phyloP scores from a whole-genome alignment of 2,113 vertebrate genomes.

The Thymallus thymallus region DNA sequence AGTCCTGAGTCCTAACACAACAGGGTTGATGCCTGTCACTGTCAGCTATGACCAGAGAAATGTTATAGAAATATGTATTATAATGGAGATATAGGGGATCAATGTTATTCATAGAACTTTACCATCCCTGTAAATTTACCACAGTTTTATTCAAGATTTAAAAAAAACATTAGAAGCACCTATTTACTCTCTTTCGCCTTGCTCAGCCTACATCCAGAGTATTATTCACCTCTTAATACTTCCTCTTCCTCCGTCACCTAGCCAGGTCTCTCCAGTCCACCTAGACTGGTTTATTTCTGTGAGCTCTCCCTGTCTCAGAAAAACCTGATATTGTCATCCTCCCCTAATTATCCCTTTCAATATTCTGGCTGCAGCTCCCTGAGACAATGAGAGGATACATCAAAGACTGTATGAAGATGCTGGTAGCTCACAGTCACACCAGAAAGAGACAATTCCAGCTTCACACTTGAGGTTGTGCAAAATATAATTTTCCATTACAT shows the following conservation, averaged over 20 bases:
- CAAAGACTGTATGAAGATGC: conserved; percentile 47
- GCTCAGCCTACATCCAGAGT: background rate
- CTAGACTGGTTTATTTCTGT: conserved; percentile 62
- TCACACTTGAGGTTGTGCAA: conserved; percentile 23
- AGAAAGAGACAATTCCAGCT: conserved; percentile 27
- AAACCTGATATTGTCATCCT: conserved; percentile 33
- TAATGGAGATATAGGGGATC: background rate
- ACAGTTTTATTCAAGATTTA: background rate
- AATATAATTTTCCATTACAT: conserved; percentile 30
- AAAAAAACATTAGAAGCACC: background rate
- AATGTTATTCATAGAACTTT: background rate
- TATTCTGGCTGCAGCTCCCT: conserved; percentile 61
- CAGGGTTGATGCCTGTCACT: background rate
- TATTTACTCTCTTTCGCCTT: background rate
- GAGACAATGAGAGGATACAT: conserved; percentile 60
- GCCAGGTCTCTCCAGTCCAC: conserved; percentile 28
- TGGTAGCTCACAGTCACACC: conserved; percentile 49
- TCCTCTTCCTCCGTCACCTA: background rate
- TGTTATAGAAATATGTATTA: background rate
- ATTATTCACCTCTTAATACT: background rate
- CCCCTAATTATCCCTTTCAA: conserved; percentile 62
- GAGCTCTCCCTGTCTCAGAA: conserved; percentile 45
- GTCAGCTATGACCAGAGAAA: background rate
- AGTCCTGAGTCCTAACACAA: conserved; percentile 18
- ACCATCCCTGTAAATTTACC: background rate